These are phyloP conservation scores for Anarrhichthys ocellatus DNA, from an alignment of 2,113 vertebrate genomes.

Conservation along the genomic window DNA sequence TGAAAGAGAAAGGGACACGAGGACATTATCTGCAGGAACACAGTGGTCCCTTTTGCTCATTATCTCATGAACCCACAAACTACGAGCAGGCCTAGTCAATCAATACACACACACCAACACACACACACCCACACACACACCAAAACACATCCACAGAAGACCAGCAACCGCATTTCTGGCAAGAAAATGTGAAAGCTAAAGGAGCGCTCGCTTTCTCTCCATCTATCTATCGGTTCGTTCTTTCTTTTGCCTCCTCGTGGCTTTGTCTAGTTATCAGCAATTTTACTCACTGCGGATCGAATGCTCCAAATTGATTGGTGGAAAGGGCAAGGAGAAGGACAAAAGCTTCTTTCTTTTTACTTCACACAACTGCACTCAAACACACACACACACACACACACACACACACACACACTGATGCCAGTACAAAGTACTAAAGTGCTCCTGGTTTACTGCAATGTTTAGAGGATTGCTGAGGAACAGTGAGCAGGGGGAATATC, in stretches of 20 bases:
- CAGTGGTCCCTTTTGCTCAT: neutral
- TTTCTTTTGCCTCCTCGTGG: neutral
- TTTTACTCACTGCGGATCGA: conserved; percentile 32
- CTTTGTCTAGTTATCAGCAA: conserved; percentile 43
- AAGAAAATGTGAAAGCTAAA: neutral
- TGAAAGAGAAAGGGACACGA: neutral
- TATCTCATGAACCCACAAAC: neutral
- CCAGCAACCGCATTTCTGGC: neutral
- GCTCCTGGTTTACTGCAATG: too few species aligned
- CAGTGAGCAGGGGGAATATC: too few species aligned
- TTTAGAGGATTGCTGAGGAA: too few species aligned
- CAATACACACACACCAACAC: neutral
- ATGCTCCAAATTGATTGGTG: conserved; percentile 18
- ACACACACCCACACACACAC: neutral
- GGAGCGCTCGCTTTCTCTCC: neutral
- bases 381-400: neutral
- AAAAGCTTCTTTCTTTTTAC: neutral
- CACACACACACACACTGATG: conserved; percentile 8
- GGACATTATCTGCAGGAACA: neutral
- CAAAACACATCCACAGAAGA: neutral
- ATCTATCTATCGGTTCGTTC: neutral
- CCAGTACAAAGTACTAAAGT: too few species aligned
- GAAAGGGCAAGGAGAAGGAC: conserved; percentile 37
- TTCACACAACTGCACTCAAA: neutral
- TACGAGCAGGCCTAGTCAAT: neutral